Evolutionary conservation across 2,797 vertebrate species (phyloP).

Genomic region (Enteromius paludinosus): DNA sequence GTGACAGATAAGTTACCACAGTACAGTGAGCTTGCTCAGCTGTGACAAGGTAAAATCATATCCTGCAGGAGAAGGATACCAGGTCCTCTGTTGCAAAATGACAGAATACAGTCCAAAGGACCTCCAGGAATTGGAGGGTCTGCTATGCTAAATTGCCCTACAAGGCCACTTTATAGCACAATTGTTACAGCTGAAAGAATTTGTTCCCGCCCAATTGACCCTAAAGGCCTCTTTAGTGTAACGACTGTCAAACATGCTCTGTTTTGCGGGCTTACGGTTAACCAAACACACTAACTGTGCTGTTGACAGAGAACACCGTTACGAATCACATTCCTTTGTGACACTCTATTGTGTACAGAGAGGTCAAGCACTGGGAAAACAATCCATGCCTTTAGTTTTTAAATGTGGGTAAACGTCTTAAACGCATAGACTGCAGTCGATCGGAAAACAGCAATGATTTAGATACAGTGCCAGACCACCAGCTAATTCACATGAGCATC

Average conservation of each 20-base stretch:
- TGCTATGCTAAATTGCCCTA: slow-evolving; percentile 27
- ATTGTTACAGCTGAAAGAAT: slow-evolving; percentile 38
- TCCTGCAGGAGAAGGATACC: neutral
- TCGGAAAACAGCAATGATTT: slow-evolving; percentile 7
- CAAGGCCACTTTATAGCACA: slow-evolving; percentile 45
- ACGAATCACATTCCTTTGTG: slow-evolving; percentile 41
- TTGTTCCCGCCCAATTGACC: slow-evolving; percentile 38
- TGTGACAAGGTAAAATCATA: slow-evolving; percentile 18
- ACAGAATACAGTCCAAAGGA: neutral
- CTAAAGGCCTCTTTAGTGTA: slow-evolving; percentile 34
- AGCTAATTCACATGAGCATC: slow-evolving; percentile 18
- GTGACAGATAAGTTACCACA: slow-evolving; percentile 26
- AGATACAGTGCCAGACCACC: slow-evolving; percentile 18
- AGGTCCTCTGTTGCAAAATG: slow-evolving; percentile 5
- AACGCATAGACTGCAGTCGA: slow-evolving; percentile 30
- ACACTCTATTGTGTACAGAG: slow-evolving; percentile 39
- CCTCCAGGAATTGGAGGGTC: slow-evolving; percentile 38
- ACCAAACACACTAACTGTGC: slow-evolving; percentile 41
- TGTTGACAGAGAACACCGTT: slow-evolving; percentile 37
- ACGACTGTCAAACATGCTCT: slow-evolving; percentile 45
- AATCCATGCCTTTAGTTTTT: slow-evolving; percentile 22
- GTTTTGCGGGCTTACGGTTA: slow-evolving; percentile 36
- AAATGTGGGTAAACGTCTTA: slow-evolving; percentile 23
- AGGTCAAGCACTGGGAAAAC: slow-evolving; percentile 40
- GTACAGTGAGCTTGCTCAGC: slow-evolving; percentile 1